These are phyloP conservation scores for Nilaparvata lugens DNA, from an alignment of 1,140 invertebrate species.

Conservation along the genomic window DNA sequence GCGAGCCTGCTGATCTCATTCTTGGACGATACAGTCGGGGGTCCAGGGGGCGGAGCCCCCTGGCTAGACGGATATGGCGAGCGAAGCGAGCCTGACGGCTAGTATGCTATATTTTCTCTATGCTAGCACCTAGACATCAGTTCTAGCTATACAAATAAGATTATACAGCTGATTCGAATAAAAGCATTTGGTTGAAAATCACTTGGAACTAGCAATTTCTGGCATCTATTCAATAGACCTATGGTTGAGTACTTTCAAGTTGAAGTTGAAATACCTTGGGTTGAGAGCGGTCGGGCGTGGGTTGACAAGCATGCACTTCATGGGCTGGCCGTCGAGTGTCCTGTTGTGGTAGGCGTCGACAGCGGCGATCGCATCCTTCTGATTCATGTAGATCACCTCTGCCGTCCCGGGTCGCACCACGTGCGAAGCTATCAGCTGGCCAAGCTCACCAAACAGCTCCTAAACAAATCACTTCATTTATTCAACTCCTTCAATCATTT, in stretches of 20 bases:
- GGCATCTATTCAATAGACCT: not conserved
- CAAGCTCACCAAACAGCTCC: slow-evolving; percentile 89
- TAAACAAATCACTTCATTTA: slow-evolving; percentile 32
- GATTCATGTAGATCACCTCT: slow-evolving; percentile 78
- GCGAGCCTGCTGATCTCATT: no score
- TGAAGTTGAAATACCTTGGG: not conserved
- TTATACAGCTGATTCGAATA: no score
- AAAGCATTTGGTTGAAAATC: no score
- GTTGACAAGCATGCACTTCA: slow-evolving; percentile 70
- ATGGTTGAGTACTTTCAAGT: not conserved
- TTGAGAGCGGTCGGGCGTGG: slow-evolving; percentile 7
- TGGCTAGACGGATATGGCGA: no score
- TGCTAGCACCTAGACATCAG: no score
- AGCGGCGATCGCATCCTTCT: slow-evolving; percentile 77
- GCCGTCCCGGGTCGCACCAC: slow-evolving; percentile 78
- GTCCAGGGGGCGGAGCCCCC: no score
- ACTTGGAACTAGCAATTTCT: no score
- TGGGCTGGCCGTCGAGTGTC: slow-evolving; percentile 75
- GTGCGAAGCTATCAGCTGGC: slow-evolving; percentile 69
- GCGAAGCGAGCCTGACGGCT: no score
- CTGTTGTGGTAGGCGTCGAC: slow-evolving; percentile 87
- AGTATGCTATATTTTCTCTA: no score
- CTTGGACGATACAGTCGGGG: no score
- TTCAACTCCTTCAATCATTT: not conserved
- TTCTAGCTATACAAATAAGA: no score